Conservation (phyloP, 2,888 invertebrate species). For the Tyria jacobaeae region DNA sequence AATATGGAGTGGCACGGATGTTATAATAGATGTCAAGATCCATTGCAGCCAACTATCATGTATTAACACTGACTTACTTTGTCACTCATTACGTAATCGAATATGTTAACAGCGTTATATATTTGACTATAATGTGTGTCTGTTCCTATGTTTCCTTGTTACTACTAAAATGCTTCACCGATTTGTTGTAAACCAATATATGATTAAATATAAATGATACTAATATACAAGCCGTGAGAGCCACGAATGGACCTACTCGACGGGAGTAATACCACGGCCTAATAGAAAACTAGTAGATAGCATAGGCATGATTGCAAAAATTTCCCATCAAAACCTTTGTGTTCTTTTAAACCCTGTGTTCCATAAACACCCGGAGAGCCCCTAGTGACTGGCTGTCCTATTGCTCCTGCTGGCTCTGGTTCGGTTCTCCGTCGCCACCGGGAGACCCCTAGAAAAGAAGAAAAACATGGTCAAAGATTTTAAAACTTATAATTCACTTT, state of each 20-base stretch:
- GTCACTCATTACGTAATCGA: conserved; percentile 22
- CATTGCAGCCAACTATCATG: conserved; percentile 45
- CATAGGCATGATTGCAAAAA: no score
- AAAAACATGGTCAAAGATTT: not conserved
- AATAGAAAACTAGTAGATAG: no score
- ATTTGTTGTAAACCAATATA: no score
- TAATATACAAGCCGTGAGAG: no score
- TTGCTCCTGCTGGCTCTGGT: conserved; percentile 90
- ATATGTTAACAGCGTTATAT: not conserved
- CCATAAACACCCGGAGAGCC: conserved; percentile 92
- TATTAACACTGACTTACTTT: conserved; percentile 42
- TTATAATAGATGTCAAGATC: conserved; percentile 54
- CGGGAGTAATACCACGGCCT: no score
- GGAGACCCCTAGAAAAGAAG: conserved; percentile 86
- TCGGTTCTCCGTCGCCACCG: conserved; percentile 94
- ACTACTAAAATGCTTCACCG: no score
- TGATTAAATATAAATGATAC: no score
- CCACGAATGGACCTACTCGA: no score
- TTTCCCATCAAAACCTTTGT: conserved; percentile 92
- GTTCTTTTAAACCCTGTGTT: conserved; percentile 93
- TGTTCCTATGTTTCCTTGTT: no score
- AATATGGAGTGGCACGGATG: conserved; percentile 51
- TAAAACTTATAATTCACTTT: no score
- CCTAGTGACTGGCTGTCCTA: conserved; percentile 91
- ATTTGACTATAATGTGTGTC: no score